phyloP scores from a whole-genome alignment of 2,113 vertebrate genomes.

The Chrysochloris asiatica region DNA sequence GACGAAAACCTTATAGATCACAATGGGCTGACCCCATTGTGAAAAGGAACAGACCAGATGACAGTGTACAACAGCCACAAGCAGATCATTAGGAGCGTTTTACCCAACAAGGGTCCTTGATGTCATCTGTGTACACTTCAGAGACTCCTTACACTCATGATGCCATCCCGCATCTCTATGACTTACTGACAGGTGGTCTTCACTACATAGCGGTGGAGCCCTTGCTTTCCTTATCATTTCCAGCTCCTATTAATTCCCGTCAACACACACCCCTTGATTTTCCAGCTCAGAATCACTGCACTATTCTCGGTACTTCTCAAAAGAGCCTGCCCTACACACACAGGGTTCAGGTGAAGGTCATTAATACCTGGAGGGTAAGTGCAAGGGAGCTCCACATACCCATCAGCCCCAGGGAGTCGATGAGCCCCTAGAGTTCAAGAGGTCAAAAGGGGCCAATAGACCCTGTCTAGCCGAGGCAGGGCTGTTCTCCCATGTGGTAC shows the following conservation, averaged over 20 bases:
- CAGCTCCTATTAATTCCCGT: not conserved
- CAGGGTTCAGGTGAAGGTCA: not conserved
- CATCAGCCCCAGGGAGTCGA: not conserved
- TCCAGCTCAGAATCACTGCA: not conserved
- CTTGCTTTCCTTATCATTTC: not conserved
- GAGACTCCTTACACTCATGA: not conserved
- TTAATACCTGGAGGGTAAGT: too few species aligned
- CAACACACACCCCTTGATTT: too few species aligned
- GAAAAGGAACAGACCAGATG: not conserved
- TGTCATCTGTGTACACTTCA: not conserved
- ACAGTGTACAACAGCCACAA: not conserved
- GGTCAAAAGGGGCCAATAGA: not conserved
- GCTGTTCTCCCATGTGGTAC: too few species aligned
- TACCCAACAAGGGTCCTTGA: not conserved
- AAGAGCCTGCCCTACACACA: not conserved
- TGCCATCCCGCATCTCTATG: too few species aligned
- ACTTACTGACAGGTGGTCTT: not conserved
- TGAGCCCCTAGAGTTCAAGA: not conserved
- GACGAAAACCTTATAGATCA: not conserved
- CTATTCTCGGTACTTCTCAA: not conserved
- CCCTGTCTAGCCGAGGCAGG: too few species aligned
- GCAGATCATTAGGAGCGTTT: not conserved
- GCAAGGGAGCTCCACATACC: rapidly evolving
- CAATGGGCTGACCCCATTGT: not conserved
- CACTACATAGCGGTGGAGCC: not conserved